A percentile compares a stretch with the other conserved stretches of the same genome.
phyloP scores from a whole-genome alignment of 2,888 invertebrate genomes.

The Campoplex capitator region DNA sequence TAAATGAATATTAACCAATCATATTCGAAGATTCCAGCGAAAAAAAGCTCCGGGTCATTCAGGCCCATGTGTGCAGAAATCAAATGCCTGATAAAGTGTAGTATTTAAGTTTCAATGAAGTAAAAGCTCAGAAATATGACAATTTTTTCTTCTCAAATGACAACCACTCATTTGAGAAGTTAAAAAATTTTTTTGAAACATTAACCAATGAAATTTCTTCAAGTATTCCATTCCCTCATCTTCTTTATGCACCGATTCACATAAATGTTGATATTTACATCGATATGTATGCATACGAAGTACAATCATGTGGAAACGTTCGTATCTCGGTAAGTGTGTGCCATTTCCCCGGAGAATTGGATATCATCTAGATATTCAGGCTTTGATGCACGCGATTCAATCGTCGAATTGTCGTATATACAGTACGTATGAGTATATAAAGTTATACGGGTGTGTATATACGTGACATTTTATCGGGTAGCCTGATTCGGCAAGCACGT shows the following conservation, averaged over 20 bases:
- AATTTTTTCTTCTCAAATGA: too few species aligned
- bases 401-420: constrained; percentile 8
- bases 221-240: too few species aligned
- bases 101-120: too few species aligned
- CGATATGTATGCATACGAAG: background rate
- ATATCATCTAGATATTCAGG: constrained; percentile 29
- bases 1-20: background rate
- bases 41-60: background rate
- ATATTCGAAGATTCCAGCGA: too few species aligned
- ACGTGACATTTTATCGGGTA: constrained; percentile 74
- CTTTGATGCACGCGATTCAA: constrained; percentile 21
- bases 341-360: constrained; percentile 35
- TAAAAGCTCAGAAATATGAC: too few species aligned
- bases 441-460: constrained; percentile 50
- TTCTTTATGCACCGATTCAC: background rate
- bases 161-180: too few species aligned
- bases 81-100: background rate
- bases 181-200: too few species aligned
- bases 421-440: constrained; percentile 1
- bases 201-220: too few species aligned
- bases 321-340: constrained; percentile 54
- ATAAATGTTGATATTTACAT: background rate
- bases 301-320: constrained; percentile 55
- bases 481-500: constrained; percentile 69
- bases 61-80: background rate